These are phyloP conservation scores for Eremophila alpestris DNA, from an alignment of 2,797 vertebrate genomes.

Conservation along the genomic window DNA sequence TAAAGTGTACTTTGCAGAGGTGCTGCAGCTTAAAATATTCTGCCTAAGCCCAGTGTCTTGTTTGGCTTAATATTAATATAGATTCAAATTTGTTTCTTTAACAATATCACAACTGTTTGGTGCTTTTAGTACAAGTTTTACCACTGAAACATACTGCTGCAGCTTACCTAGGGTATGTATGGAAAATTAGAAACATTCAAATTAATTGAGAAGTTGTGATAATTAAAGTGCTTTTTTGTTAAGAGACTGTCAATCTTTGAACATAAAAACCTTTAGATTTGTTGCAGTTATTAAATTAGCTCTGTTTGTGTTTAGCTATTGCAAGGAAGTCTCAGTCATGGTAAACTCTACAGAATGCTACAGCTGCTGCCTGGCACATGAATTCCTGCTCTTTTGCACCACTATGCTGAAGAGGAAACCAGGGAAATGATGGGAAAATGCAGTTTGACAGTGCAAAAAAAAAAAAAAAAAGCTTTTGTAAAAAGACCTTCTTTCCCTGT, in stretches of 20 bases:
- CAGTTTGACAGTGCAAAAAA: not conserved
- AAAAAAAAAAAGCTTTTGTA: not conserved
- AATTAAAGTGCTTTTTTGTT: not conserved
- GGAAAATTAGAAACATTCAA: not conserved
- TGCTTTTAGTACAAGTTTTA: not conserved
- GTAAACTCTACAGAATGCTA: not conserved
- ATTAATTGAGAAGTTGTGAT: not conserved
- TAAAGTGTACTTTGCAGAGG: not conserved
- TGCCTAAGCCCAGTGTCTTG: not conserved
- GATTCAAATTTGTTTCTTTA: not conserved
- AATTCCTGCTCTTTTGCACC: no score
- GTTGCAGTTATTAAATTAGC: not conserved
- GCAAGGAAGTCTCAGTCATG: rapidly evolving
- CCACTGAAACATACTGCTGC: not conserved
- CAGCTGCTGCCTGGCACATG: not conserved
- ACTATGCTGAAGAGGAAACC: not conserved
- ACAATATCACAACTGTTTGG: not conserved
- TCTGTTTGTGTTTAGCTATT: not conserved
- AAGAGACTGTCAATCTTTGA: not conserved
- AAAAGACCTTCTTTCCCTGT: not conserved
- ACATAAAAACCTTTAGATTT: not conserved
- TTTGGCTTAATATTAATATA: not conserved
- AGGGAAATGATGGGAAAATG: not conserved
- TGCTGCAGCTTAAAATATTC: not conserved
- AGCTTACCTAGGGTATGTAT: not conserved